Base-by-base conservation (phyloP, 2,888 invertebrate species). In the Macroteleia sp. region DNA sequence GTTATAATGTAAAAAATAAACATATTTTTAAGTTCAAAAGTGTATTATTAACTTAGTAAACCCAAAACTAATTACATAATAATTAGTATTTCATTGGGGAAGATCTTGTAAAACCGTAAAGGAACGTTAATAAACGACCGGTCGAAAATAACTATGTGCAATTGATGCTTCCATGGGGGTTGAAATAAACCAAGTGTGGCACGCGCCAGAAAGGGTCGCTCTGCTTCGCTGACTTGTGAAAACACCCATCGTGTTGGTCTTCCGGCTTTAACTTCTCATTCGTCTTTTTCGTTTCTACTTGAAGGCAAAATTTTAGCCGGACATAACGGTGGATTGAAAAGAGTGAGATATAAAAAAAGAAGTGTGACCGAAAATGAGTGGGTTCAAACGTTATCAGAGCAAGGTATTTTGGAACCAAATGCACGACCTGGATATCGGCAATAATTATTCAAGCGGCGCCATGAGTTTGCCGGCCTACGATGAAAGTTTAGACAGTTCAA, bases 381-480 rank as follows among this genome's bases (percentile, higher is more conserved):
- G 80, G 2, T 91, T 91, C 67, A 91, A 89, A 64, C 85, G 91
- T 56, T 82, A 85, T 67, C 89, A 87, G 75, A 91, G 91, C 64
- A 88, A 86, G 75, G 89, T 91, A 6, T 91, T 91, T 57, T 91
- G 89, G 90, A 77, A 81, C 2, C 88, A 87, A 50, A 91, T 91
- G 91, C 89, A 87, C 16, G 66, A 83, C 0, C 83, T 81, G 39
- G 91, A 91, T 62, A 25, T 46, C n/a, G 36, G 14, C 3, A 30
- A 12, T 20, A 22, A 5, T 3, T 30, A 12, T 8, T 32, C 20
- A 12, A 20, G 10, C 10, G n/a, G 19, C 8, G 42, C 57, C 9
- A 39, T 28, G 5, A 44, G 16, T 19, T 17, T 19, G 25, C 57
- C 46, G 34, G 0, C 16, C 1, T 16, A 39, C 22, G 67, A 76